Base-by-base conservation (phyloP, 2,113 vertebrate species). In the Collichthys lucidus region DNA sequence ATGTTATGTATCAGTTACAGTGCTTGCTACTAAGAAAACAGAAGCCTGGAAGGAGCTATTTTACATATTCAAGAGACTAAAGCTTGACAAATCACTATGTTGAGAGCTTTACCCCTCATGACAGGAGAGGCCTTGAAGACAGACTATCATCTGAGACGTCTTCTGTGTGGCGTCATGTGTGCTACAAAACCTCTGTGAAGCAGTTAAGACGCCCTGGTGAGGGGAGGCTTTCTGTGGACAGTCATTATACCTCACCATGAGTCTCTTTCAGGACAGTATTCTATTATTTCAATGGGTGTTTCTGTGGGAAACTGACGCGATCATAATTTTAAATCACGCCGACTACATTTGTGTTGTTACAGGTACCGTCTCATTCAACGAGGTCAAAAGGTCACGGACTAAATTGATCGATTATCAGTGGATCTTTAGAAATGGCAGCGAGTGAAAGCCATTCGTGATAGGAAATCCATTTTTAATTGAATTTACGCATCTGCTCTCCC, bases 401-500 rank as follows among this genome's bases (percentile, higher is more conserved):
- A 50, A 78, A 89, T 82, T 88, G 83, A 93, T 90, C 74, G 42
- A 75, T 79, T 85, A 88, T 88, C 77, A 47, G 77, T 26, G 44
- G 76, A 77, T 83, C 92, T 87, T 89, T 81, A 72, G 44, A 83
- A 85, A 88, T 78, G 81, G 49, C 67, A 47, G 56, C 15, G 4
- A 77, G 80, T 66, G 67, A 88, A 77, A 88, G 82, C 74, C 26
- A 53, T 89, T 85, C 86, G 86, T 79, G 84, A 92, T 87, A 79
- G 87, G 46, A 89, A 93, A 94, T 92, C 86, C 65, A 91, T 91
- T 86, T 89, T 86, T 78, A 80, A 92, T 89, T 85, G 84, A 68
- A 77, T 86, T 67, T 44, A 77, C 83, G 82, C 85, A 76, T 80
- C 83, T 86, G 83, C 67, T 76, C 50, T 73, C 64, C 66, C 35